Percentiles rank a stretch among this genome's conserved stretches.
These are phyloP conservation scores for Steinernema scapterisci DNA, from an alignment of 2,888 invertebrate genomes.

Conservation along the genomic window DNA sequence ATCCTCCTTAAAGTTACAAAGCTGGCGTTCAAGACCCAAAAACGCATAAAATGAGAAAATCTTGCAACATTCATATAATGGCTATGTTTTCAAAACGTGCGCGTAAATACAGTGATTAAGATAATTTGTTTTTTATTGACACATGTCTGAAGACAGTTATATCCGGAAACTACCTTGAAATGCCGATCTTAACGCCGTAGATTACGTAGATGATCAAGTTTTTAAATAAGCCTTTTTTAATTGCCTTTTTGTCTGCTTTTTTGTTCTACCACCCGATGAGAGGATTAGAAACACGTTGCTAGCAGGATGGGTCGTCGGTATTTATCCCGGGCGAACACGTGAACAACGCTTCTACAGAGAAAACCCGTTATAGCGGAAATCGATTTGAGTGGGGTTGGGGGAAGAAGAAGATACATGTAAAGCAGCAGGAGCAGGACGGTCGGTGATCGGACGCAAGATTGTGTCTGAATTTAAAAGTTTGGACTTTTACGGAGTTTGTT, in stretches of 20 bases:
- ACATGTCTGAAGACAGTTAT: no score
- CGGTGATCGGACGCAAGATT: neutral
- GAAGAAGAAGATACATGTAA: neutral
- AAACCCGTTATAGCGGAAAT: constrained; percentile 28
- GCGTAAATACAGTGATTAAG: no score
- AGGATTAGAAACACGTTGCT: constrained; percentile 5
- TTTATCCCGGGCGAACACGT: constrained; percentile 20
- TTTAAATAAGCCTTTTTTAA: neutral
- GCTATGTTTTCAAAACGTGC: no score
- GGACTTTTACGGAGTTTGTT: neutral
- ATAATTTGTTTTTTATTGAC: no score
- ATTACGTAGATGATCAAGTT: no score
- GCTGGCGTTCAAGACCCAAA: no score
- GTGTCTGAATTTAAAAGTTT: neutral
- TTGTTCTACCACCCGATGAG: neutral
- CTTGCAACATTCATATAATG: no score
- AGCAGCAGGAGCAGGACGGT: neutral
- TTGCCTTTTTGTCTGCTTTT: constrained; percentile 1
- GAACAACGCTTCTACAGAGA: constrained; percentile 21
- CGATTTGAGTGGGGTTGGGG: neutral
- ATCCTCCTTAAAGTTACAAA: no score
- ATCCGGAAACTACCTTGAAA: no score
- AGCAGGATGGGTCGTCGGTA: neutral
- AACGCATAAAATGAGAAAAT: no score
- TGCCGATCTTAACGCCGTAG: no score